phyloP scores from a whole-genome alignment of 2,888 invertebrate genomes.

The Tetranychus piercei region DNA sequence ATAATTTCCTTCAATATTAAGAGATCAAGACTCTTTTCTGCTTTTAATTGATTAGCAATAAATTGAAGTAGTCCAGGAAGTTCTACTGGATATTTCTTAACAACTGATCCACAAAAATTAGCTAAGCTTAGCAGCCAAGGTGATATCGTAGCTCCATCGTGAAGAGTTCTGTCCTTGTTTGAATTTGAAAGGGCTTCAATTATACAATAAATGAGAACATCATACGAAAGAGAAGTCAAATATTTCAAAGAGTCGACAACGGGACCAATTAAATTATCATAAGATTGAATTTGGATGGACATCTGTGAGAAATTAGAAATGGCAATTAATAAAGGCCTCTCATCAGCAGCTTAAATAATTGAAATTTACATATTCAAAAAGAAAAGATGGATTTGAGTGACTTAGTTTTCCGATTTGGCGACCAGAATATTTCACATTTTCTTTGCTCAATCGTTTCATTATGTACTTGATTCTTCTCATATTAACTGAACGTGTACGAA shows the following conservation, averaged over 20 bases:
- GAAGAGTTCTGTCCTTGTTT: conserved; percentile 49
- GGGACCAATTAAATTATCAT: conserved; percentile 81
- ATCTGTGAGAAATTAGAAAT: conserved; percentile 30
- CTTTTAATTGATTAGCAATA: conserved; percentile 87
- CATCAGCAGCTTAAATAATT: conserved; percentile 29
- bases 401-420: conserved; percentile 87
- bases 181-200: conserved; percentile 73
- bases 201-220: conserved; percentile 83
- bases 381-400: conserved; percentile 80
- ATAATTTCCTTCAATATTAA: conserved; percentile 88
- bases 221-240: conserved; percentile 79
- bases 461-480: conserved; percentile 81
- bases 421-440: conserved; percentile 91
- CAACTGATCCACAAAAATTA: conserved; percentile 84
- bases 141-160: conserved; percentile 76
- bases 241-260: conserved; percentile 95
- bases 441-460: conserved; percentile 84
- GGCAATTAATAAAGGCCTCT: conserved; percentile 3
- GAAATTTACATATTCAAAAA: conserved; percentile 71
- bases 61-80: conserved; percentile 85
- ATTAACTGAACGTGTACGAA: conserved; percentile 64
- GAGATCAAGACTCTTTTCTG: conserved; percentile 65
- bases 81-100: conserved; percentile 91
- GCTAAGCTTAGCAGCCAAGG: conserved; percentile 58
- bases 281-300: conserved; percentile 64